Conservation (phyloP, 2,888 invertebrate species). For the Serrognathus titanus region DNA sequence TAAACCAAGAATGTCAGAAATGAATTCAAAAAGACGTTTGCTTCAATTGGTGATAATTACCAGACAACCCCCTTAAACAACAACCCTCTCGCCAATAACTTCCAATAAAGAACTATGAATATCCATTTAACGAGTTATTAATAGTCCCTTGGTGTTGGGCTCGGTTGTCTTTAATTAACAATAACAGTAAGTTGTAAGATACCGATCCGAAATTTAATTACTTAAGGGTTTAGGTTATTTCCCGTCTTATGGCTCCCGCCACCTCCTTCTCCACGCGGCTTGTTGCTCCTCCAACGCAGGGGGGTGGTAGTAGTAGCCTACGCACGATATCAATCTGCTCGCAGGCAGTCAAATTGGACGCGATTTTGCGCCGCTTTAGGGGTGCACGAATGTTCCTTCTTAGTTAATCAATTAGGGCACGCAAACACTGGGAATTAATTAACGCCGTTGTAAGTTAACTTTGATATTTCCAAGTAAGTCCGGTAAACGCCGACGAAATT, state of each 20-base stretch:
- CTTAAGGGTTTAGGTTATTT: slow-evolving; percentile 9
- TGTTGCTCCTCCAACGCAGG: background rate
- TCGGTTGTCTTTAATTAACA: slow-evolving; percentile 33
- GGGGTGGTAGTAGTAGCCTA: background rate
- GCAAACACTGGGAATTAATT: too few relatives aligned
- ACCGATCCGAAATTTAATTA: slow-evolving; percentile 16
- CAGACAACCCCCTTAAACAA: background rate
- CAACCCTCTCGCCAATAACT: background rate
- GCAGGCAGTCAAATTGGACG: too few relatives aligned
- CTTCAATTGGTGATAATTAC: too few relatives aligned
- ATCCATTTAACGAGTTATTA: slow-evolving; percentile 27
- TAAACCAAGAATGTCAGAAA: too few relatives aligned
- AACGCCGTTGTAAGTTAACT: too few relatives aligned
- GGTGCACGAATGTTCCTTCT: too few relatives aligned
- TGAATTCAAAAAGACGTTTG: too few relatives aligned
- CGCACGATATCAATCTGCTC: background rate
- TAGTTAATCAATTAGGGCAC: too few relatives aligned
- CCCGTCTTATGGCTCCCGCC: slow-evolving; percentile 2
- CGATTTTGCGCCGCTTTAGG: too few relatives aligned
- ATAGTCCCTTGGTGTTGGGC: slow-evolving; percentile 21
- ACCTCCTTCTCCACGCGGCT: background rate
- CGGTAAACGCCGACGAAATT: too few relatives aligned
- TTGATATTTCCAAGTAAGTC: too few relatives aligned
- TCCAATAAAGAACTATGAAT: slow-evolving; percentile 20
- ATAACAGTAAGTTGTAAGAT: slow-evolving; percentile 31